phyloP scores from a whole-genome alignment of 2,797 vertebrate species.

The Arctocebus calabarensis region DNA sequence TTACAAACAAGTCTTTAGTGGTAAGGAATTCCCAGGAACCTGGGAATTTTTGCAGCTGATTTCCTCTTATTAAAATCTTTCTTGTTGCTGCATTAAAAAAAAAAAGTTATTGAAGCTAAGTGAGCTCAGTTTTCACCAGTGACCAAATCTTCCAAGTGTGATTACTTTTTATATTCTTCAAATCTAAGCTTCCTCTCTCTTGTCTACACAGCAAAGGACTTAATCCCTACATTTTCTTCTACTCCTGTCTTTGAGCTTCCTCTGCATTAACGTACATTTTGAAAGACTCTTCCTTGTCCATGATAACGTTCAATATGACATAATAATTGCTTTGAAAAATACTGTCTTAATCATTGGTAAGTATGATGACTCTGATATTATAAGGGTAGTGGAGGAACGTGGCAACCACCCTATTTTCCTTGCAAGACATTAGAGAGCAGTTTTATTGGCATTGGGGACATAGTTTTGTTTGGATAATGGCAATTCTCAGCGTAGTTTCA shows the following conservation, averaged over 20 bases:
- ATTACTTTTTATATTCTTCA: constrained; percentile 29
- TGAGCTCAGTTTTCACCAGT: background rate
- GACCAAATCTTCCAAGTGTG: background rate
- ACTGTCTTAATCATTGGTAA: background rate
- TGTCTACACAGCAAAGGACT: background rate
- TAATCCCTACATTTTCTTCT: background rate
- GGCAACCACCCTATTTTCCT: background rate
- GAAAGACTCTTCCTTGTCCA: background rate
- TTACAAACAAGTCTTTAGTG: background rate
- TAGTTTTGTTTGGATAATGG: background rate
- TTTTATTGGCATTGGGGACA: background rate
- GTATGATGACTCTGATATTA: background rate
- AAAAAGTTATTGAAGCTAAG: background rate
- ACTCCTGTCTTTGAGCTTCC: background rate
- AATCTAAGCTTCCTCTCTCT: background rate
- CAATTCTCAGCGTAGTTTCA: background rate
- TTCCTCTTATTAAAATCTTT: constrained; percentile 25
- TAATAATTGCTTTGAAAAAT: background rate
- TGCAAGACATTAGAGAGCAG: background rate
- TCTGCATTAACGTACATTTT: background rate
- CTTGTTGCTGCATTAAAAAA: background rate
- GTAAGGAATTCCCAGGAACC: background rate
- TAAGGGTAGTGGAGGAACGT: background rate
- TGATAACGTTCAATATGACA: background rate
- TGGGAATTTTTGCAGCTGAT: background rate